Evolutionary conservation across 2,888 invertebrate species (phyloP).

Genomic region (Eubasilissa splendida): DNA sequence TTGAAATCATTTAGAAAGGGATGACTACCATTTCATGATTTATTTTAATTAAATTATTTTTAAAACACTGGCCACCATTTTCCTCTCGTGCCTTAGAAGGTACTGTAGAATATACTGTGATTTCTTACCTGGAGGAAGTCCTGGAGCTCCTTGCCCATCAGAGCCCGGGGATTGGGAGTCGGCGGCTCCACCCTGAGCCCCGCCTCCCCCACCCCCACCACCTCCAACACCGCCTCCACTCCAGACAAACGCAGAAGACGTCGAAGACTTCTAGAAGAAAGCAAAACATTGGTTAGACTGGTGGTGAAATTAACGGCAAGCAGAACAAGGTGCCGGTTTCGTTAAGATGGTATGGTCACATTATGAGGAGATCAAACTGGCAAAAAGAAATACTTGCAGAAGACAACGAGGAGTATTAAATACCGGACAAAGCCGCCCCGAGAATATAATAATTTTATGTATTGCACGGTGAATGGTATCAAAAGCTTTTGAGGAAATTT

Average conservation of each 20-base stretch:
- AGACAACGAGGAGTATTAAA: too few relatives aligned
- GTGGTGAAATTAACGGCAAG: background rate
- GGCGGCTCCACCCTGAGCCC: constrained; percentile 62
- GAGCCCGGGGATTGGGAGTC: constrained; percentile 64
- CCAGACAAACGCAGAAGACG: constrained; percentile 75
- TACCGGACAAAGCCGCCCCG: too few relatives aligned
- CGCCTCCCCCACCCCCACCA: constrained; percentile 71
- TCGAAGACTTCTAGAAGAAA: constrained; percentile 77
- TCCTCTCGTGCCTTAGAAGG: too few relatives aligned
- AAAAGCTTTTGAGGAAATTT: too few relatives aligned
- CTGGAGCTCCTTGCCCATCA: constrained; percentile 63
- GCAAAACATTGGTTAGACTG: constrained; percentile 60
- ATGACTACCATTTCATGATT: too few relatives aligned
- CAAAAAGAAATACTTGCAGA: too few relatives aligned
- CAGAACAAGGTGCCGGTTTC: background rate
- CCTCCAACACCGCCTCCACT: constrained; percentile 73
- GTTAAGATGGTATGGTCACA: background rate
- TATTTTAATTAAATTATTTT: too few relatives aligned
- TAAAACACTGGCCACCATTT: too few relatives aligned
- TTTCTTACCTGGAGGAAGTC: constrained; percentile 60
- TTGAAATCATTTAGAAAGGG: too few relatives aligned
- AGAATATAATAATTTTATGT: too few relatives aligned
- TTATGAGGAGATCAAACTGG: background rate
- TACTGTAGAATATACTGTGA: too few relatives aligned
- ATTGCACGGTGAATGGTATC: too few relatives aligned